phyloP scores from a whole-genome alignment of 2,888 invertebrate species.

The Heliothis peltigera region DNA sequence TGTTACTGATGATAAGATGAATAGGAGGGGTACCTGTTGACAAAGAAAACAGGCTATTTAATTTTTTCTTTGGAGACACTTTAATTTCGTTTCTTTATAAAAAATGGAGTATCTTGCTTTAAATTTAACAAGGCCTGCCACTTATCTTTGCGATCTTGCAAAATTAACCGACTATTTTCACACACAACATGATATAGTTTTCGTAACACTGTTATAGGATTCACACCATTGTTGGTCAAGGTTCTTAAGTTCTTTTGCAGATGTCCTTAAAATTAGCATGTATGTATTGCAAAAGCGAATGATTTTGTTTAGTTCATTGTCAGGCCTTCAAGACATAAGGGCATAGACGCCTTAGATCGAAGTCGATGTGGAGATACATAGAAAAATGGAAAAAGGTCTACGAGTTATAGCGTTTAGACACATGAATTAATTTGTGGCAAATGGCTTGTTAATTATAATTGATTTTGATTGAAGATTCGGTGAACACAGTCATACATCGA shows the following conservation, averaged over 20 bases:
- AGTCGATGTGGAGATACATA: no score
- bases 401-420: no score
- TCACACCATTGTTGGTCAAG: slow-evolving; percentile 45
- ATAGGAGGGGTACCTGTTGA: slow-evolving; percentile 69
- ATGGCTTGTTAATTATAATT: no score
- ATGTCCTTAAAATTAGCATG: slow-evolving; percentile 34
- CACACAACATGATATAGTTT: slow-evolving; percentile 21
- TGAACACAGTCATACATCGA: slow-evolving; percentile 30
- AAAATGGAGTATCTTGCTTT: not conserved
- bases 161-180: slow-evolving; percentile 27
- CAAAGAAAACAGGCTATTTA: slow-evolving; percentile 11
- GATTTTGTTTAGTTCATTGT: no score
- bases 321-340: no score
- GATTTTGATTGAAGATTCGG: slow-evolving; percentile 7
- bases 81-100: not conserved
- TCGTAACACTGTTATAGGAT: slow-evolving; percentile 10
- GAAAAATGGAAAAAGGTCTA: no score
- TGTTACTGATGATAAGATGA: slow-evolving; percentile 60
- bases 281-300: no score
- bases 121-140: slow-evolving; percentile 15
- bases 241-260: slow-evolving; percentile 9
- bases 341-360: no score
- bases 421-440: no score
- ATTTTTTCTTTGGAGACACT: not conserved
- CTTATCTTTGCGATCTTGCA: slow-evolving; percentile 17